These are phyloP conservation scores for Petrolisthes manimaculis DNA, from an alignment of 2,888 invertebrate species.

Conservation along the genomic window DNA sequence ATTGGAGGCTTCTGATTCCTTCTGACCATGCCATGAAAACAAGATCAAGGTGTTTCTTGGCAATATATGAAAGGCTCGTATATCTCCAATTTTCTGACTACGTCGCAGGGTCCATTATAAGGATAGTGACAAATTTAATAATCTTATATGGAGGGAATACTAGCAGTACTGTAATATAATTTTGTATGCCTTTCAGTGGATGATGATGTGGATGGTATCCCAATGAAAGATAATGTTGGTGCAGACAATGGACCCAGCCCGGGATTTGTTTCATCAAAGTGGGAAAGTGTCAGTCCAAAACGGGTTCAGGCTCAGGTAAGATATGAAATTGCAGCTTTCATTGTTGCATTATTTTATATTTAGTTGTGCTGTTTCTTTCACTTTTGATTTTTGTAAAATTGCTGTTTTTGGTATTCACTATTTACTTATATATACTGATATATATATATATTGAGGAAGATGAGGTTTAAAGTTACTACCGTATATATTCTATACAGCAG, in stretches of 20 bases:
- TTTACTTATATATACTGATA: not conserved
- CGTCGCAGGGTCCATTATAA: too few relatives aligned
- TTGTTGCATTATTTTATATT: not conserved
- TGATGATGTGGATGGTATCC: constrained; percentile 65
- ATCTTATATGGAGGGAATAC: not conserved
- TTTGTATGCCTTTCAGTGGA: constrained; percentile 33
- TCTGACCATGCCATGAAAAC: too few relatives aligned
- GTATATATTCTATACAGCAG: too few relatives aligned
- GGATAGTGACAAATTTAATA: too few relatives aligned
- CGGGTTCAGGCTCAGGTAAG: constrained; percentile 64
- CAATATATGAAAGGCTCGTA: too few relatives aligned
- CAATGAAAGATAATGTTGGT: constrained; percentile 44
- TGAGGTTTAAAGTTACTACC: too few relatives aligned
- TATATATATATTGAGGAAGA: too few relatives aligned
- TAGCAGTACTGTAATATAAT: not conserved
- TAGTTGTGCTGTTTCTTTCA: too few relatives aligned
- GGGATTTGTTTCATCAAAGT: constrained; percentile 91
- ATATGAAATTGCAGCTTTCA: not conserved
- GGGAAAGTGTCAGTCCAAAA: constrained; percentile 93
- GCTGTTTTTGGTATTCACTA: not conserved
- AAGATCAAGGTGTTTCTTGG: too few relatives aligned
- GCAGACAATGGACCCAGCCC: constrained; percentile 71
- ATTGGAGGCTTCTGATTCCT: too few relatives aligned
- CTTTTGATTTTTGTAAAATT: not conserved
- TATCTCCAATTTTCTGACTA: too few relatives aligned